Evolutionary conservation across 2,113 vertebrate species (phyloP).

Genomic region (Helogale parvula): DNA sequence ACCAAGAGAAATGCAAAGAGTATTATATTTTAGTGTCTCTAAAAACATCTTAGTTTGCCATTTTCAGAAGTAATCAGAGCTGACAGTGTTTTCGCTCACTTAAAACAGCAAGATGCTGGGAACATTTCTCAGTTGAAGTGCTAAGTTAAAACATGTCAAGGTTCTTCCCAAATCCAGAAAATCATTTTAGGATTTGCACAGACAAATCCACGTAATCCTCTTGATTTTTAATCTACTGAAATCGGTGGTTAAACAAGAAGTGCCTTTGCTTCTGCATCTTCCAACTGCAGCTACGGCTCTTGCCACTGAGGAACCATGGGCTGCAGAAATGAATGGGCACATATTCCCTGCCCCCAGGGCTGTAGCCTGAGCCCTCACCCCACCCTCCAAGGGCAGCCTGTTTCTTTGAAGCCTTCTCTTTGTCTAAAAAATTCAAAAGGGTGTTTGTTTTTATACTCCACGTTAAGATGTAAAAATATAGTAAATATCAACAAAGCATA

Average conservation of each 20-base stretch:
- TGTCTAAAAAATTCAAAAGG: not conserved
- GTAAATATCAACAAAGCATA: not conserved
- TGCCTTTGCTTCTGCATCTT: not conserved
- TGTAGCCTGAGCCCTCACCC: not conserved
- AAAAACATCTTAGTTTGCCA: constrained; percentile 51
- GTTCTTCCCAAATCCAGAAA: constrained; percentile 53
- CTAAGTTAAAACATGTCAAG: constrained; percentile 59
- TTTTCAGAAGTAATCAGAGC: constrained; percentile 40
- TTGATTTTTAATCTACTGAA: constrained; percentile 35
- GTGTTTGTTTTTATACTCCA: not conserved
- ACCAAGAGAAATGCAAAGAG: constrained; percentile 29
- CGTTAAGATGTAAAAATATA: not conserved
- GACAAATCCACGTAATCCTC: constrained; percentile 12
- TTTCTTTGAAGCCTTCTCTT: not conserved
- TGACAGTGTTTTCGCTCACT: constrained; percentile 30
- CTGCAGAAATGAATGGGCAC: not conserved
- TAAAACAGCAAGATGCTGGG: constrained; percentile 44
- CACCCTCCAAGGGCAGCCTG: not conserved
- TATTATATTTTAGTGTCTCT: constrained; percentile 43
- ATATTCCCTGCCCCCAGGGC: not conserved
- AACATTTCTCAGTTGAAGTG: constrained; percentile 47
- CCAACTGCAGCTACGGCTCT: not conserved
- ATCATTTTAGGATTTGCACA: constrained; percentile 41
- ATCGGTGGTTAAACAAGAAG: not conserved
- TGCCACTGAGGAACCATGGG: not conserved